Base-by-base conservation (phyloP, 2,888 invertebrate genomes). In the Sthenelais limicola region DNA sequence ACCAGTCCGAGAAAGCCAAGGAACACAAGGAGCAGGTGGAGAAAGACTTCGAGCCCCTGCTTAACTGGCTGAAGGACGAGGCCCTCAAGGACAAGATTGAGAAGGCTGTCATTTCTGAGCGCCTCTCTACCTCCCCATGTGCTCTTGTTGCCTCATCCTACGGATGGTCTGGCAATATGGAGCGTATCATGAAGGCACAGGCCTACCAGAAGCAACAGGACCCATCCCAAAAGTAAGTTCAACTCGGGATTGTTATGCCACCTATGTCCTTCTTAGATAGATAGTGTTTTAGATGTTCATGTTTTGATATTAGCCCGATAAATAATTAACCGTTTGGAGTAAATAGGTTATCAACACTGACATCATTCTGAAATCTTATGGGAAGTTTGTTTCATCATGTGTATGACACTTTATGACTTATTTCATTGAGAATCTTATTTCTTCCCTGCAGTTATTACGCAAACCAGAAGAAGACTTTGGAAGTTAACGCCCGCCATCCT, bases 101-200 rank as follows among this genome's bases (percentile, higher is more conserved):
- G 74, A 96, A 94, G 88, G 95, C 94, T 0, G 90, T 91, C 69
- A 90, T 98, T 30, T 97, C 97, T 1, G 94, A 97, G 81, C 91
- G 97, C 73, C 90, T 98, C 73, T 92, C 93, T 74, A 93, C 93
- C 83, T 97, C 98, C 7, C 98, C 98, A 0, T 97, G 97, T 88
- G 98, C 97, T 68, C 91, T 99, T 68, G 96, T 98, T 62, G 98
- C 98, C 78, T 94, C 95, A 74, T 93, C 94, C 90, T 98, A 96
- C 89, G 98, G 98, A 80, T 98, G 98, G 98, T 97, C 98, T 82
- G 98, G 98, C 83, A 98, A 98, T 89, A 98, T 99, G 98, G 98
- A 98, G 90, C 91, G 98, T 67, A 91, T 98, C 78, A 97, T 98
- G 77, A 88, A 86, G 75, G 87, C 89, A 7, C 98, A 99, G 89